Evolutionary conservation across 2,888 invertebrate species (phyloP).

Genomic region (Cheilosia impressa): DNA sequence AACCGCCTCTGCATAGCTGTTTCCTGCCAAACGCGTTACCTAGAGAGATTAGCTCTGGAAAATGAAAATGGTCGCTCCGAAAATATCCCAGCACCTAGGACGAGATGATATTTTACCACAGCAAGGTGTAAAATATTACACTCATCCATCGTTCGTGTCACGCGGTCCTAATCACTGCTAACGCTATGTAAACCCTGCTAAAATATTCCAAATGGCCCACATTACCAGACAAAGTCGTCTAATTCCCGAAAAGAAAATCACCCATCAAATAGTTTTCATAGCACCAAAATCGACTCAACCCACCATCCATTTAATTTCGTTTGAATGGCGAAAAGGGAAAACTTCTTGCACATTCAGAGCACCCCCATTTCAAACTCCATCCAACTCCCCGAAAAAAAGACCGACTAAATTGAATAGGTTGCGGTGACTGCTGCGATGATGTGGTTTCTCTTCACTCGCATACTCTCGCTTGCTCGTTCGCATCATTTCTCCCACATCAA

Average conservation of each 20-base stretch:
- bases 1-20: neutral
- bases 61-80: conserved; percentile 5
- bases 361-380: neutral
- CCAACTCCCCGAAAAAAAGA: conserved; percentile 3
- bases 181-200: conserved; percentile 34
- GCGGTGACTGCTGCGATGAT: conserved; percentile 62
- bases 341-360: conserved; percentile 5
- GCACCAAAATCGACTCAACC: conserved; percentile 58
- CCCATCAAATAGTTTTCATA: conserved; percentile 69
- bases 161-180: conserved; percentile 51
- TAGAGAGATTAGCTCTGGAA: neutral
- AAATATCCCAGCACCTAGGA: conserved; percentile 25
- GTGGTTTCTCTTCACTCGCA: conserved; percentile 58
- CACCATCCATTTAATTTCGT: conserved; percentile 58
- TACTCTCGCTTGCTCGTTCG: conserved; percentile 28
- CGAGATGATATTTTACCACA: conserved; percentile 40
- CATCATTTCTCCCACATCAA: conserved; percentile 70
- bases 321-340: conserved; percentile 43
- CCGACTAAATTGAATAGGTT: conserved; percentile 73
- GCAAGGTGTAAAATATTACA: conserved; percentile 38
- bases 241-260: conserved; percentile 43
- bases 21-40: neutral
- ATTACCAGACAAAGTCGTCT: conserved; percentile 43
- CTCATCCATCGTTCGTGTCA: conserved; percentile 51
- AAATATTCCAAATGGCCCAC: conserved; percentile 43